Base-by-base conservation (phyloP, 2,888 invertebrate species). In the Conus canariensis region DNA sequence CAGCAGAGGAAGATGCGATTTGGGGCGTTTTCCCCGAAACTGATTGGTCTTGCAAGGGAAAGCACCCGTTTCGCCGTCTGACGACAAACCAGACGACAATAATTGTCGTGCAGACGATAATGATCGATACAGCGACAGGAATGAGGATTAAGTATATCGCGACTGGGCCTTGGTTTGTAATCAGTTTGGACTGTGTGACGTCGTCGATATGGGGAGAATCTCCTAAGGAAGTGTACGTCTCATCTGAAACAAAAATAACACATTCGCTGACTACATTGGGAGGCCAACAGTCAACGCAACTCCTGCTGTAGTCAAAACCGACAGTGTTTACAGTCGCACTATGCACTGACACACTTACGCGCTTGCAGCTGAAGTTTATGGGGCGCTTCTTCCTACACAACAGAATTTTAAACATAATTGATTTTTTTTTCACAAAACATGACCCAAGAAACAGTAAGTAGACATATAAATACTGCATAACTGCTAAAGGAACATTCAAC, bases 91-190 rank as follows among this genome's bases (percentile, higher is more conserved):
- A 9, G 25, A 82, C 7, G 82, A 82, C 60, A 58, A 14, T 14
- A 59, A 82, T 10, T 58, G 77, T 10, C 60, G 25, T 88, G 82
- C 6, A 16, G 82, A 88, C 60, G 82, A 88, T 22, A 56, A 82
- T 58, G 82, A 88, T 56, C 56, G 80, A n/a, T 10, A 80, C 77
- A 60, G 25, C 30, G 58, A 82, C 58, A 22, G 80, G 77, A 25
- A 88, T 82, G 88, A 87, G 59, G 82, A 90, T 80, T 87, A 86
- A 19, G 90, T 59, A 16, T 0, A 82, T 45, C 82, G 30, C 10
- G 6, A 56, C 25, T 16, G 16, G 19, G 22, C 45, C 82, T 45
- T 16, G 30, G 16, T 82, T 16, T 45, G 45, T 5, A 16, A 14
- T 56, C 14, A 56, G 0, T 16, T 16, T 7, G 82, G 8, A 1